Percentiles rank a stretch among this genome's conserved stretches.
phyloP scores from a whole-genome alignment of 1,140 invertebrate genomes.

The Neuroterus valhalla region DNA sequence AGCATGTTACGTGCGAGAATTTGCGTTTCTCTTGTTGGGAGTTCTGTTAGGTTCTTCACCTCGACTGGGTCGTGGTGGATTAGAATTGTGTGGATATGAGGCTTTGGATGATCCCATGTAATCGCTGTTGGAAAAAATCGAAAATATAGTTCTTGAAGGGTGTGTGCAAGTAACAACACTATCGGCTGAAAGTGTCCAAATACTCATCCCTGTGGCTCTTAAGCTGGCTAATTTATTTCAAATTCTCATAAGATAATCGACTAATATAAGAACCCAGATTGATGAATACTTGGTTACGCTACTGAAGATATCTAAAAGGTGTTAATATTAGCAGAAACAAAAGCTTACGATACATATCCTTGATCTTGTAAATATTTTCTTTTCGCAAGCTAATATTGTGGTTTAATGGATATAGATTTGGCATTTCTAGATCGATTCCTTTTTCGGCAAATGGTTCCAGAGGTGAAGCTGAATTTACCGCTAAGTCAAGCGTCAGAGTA shows the following conservation, averaged over 20 bases:
- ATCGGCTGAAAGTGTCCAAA: too few relatives aligned
- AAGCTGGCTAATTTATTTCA: too few relatives aligned
- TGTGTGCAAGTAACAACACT: neutral
- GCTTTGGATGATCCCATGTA: constrained; percentile 67
- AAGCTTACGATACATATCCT: constrained; percentile 83
- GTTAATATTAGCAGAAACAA: constrained; percentile 27
- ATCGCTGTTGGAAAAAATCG: constrained; percentile 76
- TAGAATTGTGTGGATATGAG: constrained; percentile 83
- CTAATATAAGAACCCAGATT: too few relatives aligned
- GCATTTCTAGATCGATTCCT: constrained; percentile 74
- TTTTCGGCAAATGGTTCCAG: constrained; percentile 76
- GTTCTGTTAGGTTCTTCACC: constrained; percentile 82
- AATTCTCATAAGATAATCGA: too few relatives aligned
- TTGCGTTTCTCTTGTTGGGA: constrained; percentile 80
- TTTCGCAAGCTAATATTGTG: constrained; percentile 80
- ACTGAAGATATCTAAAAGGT: constrained; percentile 4
- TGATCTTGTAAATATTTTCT: constrained; percentile 79
- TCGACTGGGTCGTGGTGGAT: constrained; percentile 79
- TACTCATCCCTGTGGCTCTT: too few relatives aligned
- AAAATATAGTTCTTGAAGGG: constrained; percentile 2
- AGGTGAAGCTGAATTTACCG: constrained; percentile 80
- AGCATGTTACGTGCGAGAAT: constrained; percentile 81
- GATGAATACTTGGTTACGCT: neutral
- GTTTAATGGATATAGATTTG: constrained; percentile 83
- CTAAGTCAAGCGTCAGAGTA: constrained; percentile 77